Conservation (phyloP, 53 echinoderm and acorn worm genomes). For the Paracentrotus lividus region DNA sequence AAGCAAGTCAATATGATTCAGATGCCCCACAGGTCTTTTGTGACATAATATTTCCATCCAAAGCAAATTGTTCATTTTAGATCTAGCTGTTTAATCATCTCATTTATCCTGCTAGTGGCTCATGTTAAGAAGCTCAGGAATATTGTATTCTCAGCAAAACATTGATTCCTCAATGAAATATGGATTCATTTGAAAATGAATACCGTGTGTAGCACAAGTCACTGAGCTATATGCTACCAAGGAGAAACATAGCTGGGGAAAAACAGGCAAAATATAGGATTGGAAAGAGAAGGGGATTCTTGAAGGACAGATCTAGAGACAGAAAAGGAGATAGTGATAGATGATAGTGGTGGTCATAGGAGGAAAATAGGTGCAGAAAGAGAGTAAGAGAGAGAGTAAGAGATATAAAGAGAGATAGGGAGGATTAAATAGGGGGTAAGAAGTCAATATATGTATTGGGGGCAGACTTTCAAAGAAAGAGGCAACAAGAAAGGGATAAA, state of each 20-base stretch:
- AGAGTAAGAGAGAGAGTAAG: background rate
- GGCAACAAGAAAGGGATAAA: no score
- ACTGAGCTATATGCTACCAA: no score
- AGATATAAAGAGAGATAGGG: background rate
- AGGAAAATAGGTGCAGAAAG: background rate
- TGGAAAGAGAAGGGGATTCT: background rate
- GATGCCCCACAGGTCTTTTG: background rate
- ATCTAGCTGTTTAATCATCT: background rate
- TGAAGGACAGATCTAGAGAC: no score
- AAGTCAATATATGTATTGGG: no score
- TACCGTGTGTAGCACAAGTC: background rate
- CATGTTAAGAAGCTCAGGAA: background rate
- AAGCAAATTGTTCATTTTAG: background rate
- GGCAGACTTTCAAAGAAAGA: no score
- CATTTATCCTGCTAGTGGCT: no score
- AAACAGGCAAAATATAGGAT: background rate
- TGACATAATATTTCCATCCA: background rate
- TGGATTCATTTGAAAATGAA: slow-evolving; percentile 17
- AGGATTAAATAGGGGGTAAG: background rate
- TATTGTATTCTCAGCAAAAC: background rate
- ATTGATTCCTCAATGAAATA: background rate
- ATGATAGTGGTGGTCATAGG: background rate
- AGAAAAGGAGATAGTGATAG: background rate
- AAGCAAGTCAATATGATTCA: no score
- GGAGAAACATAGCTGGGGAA: background rate